A percentile compares a stretch with the other conserved stretches of the same genome.
These are phyloP conservation scores for Meriones psammophilus DNA, from an alignment of 2,797 vertebrate species.

Conservation along the genomic window DNA sequence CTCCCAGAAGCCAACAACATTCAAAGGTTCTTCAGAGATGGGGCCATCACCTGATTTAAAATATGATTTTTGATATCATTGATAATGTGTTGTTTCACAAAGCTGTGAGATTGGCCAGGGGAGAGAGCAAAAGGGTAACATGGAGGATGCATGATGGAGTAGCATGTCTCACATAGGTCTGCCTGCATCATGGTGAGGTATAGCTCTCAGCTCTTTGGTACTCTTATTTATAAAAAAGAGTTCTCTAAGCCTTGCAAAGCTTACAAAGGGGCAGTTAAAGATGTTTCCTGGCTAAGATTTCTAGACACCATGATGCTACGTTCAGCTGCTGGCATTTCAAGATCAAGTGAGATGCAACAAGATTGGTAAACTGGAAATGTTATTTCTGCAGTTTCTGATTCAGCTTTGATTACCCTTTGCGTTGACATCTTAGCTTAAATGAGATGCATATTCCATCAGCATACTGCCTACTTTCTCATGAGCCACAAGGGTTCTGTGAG, in stretches of 20 bases:
- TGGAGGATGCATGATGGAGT: too few species aligned
- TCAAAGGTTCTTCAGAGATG: neutral
- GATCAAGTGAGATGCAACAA: neutral
- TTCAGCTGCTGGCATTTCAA: neutral
- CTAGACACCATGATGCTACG: neutral
- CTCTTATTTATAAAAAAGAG: neutral
- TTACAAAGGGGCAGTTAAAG: neutral
- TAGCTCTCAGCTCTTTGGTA: neutral
- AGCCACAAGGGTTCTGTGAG: neutral
- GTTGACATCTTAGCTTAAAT: neutral
- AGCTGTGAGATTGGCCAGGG: neutral
- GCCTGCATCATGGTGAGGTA: neutral
- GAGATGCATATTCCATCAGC: neutral
- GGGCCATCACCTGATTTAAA: neutral
- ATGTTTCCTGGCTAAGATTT: neutral
- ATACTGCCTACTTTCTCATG: neutral
- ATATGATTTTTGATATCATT: slow-evolving; percentile 18
- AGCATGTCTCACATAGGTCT: neutral
- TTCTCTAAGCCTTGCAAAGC: neutral
- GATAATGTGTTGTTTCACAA: neutral
- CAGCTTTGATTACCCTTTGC: neutral
- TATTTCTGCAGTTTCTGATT: neutral
- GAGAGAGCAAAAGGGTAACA: neutral
- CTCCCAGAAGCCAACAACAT: neutral
- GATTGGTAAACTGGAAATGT: neutral